Evolutionary conservation across 2,888 invertebrate genomes (phyloP).

Genomic region (Dicycla oo): DNA sequence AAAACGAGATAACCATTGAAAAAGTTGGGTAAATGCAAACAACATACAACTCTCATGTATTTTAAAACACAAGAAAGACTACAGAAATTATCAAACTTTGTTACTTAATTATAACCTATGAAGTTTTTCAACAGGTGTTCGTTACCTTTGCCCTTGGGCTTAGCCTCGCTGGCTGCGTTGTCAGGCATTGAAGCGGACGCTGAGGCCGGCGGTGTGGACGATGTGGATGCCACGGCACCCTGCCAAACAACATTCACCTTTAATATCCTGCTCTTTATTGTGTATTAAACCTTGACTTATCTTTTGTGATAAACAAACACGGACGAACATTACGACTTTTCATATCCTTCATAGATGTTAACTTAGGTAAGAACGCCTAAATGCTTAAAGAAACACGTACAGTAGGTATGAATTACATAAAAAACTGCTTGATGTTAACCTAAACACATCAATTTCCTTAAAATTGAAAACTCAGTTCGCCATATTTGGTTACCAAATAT

Average conservation of each 20-base stretch:
- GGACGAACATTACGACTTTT: background rate
- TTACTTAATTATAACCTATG: background rate
- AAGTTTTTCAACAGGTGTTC: background rate
- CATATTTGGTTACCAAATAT: conserved; percentile 25
- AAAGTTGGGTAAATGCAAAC: no score
- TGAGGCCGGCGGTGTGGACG: conserved; percentile 87
- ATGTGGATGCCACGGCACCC: conserved; percentile 89
- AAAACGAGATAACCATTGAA: no score
- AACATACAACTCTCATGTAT: no score
- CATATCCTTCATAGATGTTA: background rate
- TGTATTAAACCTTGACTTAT: background rate
- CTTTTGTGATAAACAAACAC: background rate
- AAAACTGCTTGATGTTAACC: background rate
- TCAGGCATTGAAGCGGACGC: conserved; percentile 87
- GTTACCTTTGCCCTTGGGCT: conserved; percentile 85
- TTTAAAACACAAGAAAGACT: no score
- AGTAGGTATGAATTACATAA: background rate
- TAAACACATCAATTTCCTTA: background rate
- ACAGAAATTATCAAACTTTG: no score
- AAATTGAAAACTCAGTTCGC: background rate
- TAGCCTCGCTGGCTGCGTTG: conserved; percentile 84
- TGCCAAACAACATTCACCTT: conserved; percentile 58
- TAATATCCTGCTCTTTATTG: background rate
- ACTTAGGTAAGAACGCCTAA: no score
- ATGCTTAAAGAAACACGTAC: background rate